Percentiles rank a stretch among this genome's conserved stretches.
Conservation (phyloP, 1,140 invertebrate species). For the Probaryconus sp. region DNA sequence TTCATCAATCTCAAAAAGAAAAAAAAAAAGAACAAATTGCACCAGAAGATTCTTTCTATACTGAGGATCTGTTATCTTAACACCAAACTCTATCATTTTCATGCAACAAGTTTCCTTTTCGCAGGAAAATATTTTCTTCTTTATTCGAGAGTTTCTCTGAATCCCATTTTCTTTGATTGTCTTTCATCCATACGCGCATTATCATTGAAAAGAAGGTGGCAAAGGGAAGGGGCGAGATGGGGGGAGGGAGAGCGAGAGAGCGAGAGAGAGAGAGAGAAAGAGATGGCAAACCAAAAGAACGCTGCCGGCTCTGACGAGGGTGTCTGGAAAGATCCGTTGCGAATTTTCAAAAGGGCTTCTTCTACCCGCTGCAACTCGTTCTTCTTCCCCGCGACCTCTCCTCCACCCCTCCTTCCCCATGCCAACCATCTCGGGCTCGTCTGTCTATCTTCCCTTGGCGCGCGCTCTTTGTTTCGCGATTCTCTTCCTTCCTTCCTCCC, state of each 20-base stretch:
- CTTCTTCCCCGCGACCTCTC: slow-evolving; percentile 8
- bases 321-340: slow-evolving; percentile 66
- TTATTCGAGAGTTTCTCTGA: too few species aligned
- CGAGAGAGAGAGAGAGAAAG: slow-evolving; percentile 13
- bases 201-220: slow-evolving; percentile 32
- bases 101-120: too few species aligned
- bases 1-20: too few species aligned
- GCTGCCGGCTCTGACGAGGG: slow-evolving; percentile 64
- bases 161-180: slow-evolving; percentile 53
- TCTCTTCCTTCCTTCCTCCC: slow-evolving; percentile 5
- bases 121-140: too few species aligned
- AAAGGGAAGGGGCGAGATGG: slow-evolving; percentile 1
- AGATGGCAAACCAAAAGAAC: slow-evolving; percentile 54
- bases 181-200: slow-evolving; percentile 51
- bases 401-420: neutral
- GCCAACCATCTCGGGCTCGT: slow-evolving; percentile 12
- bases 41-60: too few species aligned
- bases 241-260: neutral
- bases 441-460: slow-evolving; percentile 10
- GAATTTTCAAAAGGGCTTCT: slow-evolving; percentile 69
- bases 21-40: too few species aligned
- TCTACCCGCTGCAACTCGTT: neutral
- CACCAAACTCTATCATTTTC: too few species aligned
- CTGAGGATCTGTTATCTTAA: too few species aligned
- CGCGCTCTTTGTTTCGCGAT: slow-evolving; percentile 41